A percentile compares a stretch with the other conserved stretches of the same genome.
These are phyloP conservation scores for Pempheris klunzingeri DNA, from an alignment of 2,797 vertebrate species.

Conservation along the genomic window DNA sequence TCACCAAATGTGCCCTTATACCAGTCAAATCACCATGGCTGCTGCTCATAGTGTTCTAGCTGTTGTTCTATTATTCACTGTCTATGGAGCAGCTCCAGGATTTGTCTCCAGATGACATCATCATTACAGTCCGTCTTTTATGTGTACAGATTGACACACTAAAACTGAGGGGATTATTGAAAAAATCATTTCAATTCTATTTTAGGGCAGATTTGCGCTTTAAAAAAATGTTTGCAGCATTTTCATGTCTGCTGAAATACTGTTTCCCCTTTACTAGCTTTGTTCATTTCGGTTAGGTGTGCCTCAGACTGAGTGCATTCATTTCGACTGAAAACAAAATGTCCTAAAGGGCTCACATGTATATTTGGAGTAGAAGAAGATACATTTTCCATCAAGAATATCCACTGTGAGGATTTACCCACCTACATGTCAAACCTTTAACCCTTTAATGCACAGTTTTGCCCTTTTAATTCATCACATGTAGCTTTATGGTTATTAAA, in stretches of 20 bases:
- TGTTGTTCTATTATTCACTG: conserved; percentile 70
- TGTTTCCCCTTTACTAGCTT: background rate
- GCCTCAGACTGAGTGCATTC: background rate
- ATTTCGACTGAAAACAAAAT: conserved; percentile 14
- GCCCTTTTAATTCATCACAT: background rate
- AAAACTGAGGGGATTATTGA: conserved; percentile 15
- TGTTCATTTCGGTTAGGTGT: background rate
- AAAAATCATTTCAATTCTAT: background rate
- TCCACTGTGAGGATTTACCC: background rate
- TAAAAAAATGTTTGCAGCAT: background rate
- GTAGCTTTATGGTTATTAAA: background rate
- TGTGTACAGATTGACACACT: conserved; percentile 42
- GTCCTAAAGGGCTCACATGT: background rate
- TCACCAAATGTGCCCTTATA: conserved; percentile 60
- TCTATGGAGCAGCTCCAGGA: conserved; percentile 61
- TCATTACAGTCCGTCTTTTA: conserved; percentile 36
- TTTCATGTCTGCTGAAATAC: background rate
- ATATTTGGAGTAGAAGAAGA: background rate
- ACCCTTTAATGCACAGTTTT: background rate
- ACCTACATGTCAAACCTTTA: background rate
- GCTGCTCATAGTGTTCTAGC: conserved; percentile 59
- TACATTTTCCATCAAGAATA: background rate
- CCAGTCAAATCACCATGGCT: conserved; percentile 51
- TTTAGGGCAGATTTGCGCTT: background rate
- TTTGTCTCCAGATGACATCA: conserved; percentile 55